Evolutionary conservation across 1,140 invertebrate species (phyloP).

Genomic region (Lepidurus apus): DNA sequence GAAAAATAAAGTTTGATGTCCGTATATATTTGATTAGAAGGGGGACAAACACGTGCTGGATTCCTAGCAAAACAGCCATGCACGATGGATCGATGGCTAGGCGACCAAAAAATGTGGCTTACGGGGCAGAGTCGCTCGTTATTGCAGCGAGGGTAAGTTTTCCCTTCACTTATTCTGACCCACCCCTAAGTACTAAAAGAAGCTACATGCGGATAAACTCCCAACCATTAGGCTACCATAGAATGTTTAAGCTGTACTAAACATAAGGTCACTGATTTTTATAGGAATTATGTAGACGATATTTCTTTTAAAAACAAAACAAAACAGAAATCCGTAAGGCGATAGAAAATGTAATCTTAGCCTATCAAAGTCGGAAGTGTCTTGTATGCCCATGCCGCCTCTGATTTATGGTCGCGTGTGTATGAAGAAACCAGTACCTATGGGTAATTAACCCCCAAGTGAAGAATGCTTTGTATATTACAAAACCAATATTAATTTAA

Average conservation of each 20-base stretch:
- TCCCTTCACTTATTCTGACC: not conserved
- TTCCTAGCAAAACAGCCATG: constrained; percentile 1
- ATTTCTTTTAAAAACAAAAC: no score
- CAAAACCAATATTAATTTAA: no score
- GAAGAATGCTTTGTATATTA: no score
- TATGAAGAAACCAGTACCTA: no score
- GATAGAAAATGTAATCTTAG: no score
- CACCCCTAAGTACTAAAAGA: not conserved
- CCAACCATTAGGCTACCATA: not conserved
- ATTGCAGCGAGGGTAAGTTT: constrained; percentile 25
- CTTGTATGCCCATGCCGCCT: no score
- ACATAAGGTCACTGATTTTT: no score
- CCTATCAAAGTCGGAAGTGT: no score
- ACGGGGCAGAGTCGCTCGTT: constrained; percentile 27
- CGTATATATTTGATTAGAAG: not conserved
- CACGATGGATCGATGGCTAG: constrained; percentile 33
- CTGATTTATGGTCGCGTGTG: no score
- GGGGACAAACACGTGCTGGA: not conserved
- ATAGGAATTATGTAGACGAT: no score
- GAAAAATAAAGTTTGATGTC: not conserved
- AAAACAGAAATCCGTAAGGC: no score
- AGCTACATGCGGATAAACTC: not conserved
- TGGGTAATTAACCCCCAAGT: no score
- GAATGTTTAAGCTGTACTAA: not conserved
- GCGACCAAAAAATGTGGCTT: constrained; percentile 30